Percentiles rank a stretch among this genome's conserved stretches.
These are phyloP conservation scores for Pangasius krempfi DNA, from an alignment of 2,797 vertebrate species.

Conservation along the genomic window DNA sequence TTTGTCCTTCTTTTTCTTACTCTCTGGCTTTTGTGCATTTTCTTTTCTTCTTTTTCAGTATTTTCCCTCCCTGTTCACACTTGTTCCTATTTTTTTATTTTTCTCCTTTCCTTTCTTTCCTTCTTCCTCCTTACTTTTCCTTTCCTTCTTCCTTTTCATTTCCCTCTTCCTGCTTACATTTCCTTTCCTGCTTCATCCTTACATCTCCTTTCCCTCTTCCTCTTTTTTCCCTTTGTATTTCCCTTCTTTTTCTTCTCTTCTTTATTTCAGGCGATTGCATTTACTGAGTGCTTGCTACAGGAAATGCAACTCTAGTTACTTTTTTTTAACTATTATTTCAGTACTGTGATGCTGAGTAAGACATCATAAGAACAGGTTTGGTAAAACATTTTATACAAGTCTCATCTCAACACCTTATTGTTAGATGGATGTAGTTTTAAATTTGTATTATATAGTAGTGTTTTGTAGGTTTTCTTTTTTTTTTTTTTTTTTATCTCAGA, in stretches of 20 bases:
- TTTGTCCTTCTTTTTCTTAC: background rate
- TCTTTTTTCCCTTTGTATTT: background rate
- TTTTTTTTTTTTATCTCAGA: background rate
- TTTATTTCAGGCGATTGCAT: background rate
- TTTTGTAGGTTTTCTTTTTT: background rate
- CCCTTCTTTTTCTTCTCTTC: background rate
- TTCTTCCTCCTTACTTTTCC: background rate
- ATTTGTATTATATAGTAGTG: background rate
- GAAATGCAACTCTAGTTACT: background rate
- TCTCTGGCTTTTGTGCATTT: background rate
- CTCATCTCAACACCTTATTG: background rate
- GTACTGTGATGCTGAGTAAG: background rate
- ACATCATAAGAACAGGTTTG: background rate
- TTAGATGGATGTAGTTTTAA: background rate
- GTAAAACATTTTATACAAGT: background rate
- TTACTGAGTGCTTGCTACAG: background rate
- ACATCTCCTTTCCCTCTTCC: background rate
- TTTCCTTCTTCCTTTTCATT: background rate
- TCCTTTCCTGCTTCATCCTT: background rate
- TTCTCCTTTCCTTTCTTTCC: background rate
- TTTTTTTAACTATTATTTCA: background rate
- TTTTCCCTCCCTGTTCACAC: background rate
- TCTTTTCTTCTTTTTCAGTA: background rate
- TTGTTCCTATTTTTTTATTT: background rate
- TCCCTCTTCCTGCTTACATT: background rate